These are phyloP conservation scores for Thereva unica DNA, from an alignment of 2,888 invertebrate genomes.

Conservation along the genomic window DNA sequence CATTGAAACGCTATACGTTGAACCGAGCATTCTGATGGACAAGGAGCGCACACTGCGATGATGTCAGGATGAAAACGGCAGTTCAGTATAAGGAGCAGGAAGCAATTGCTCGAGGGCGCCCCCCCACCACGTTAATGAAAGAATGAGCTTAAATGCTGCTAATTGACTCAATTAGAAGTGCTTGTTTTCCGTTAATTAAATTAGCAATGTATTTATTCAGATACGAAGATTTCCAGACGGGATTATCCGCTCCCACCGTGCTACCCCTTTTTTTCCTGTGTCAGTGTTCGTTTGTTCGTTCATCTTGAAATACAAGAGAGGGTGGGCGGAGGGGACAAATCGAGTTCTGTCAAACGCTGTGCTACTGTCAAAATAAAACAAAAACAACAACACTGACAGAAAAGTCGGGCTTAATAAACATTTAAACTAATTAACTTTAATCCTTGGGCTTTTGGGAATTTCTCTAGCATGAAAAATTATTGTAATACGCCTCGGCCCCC, in stretches of 20 bases:
- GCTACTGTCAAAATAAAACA: no score
- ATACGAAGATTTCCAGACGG: constrained; percentile 33
- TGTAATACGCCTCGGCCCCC: not conserved
- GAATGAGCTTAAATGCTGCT: constrained; percentile 42
- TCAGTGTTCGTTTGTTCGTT: constrained; percentile 37
- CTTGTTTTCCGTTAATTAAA: constrained; percentile 44
- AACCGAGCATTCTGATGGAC: no score
- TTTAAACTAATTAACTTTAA: no score
- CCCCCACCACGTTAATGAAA: constrained; percentile 13
- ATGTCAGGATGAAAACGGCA: not conserved
- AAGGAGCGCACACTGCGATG: not conserved
- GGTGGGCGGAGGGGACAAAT: no score
- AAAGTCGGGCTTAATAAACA: no score
- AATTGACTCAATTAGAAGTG: constrained; percentile 43
- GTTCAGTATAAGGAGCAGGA: not conserved
- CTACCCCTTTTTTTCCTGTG: constrained; percentile 9
- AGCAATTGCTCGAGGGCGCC: constrained; percentile 7
- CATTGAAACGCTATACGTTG: no score
- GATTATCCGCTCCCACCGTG: constrained; percentile 6
- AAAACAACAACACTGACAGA: no score
- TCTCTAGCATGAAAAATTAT: not conserved
- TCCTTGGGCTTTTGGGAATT: no score
- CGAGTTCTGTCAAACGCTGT: no score
- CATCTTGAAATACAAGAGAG: not conserved
- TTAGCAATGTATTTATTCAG: constrained; percentile 41